Evolutionary conservation across 2,888 invertebrate genomes (phyloP), one percentile per base, ranked within the genome.

Genomic region (Eupelmus urozonus): DNA sequence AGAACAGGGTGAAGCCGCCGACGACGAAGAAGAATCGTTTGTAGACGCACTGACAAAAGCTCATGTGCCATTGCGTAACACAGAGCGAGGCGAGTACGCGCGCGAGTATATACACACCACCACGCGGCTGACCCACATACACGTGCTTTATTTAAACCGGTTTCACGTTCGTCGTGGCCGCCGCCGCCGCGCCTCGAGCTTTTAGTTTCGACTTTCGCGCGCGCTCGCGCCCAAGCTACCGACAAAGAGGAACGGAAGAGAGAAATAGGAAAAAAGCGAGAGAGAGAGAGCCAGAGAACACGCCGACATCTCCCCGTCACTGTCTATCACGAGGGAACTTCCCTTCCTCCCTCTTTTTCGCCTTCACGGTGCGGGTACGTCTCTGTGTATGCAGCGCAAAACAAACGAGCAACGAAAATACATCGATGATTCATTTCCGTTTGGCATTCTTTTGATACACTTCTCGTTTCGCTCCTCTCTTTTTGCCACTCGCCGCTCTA

Each of bases 141-240:
- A 85, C 83, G 85, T 82, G 87, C 89, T 90, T 90, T 90, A 90
- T 90, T 90, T 90, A 90, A 89, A 90, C 89, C 84, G 82, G 87
- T 89, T 88, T 88, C 87, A 40, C 76, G 59, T 86, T 86, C 86
- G 84, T 84, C 85, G 83, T 45, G 45, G 40, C 55, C n/a, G n/a
- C n/a, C n/a, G n/a, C n/a, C 55, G 57, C 34, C 49, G 66, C 18
- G 76, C 79, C 81, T 76, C 79, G 85, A 79, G 85, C 88, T 87
- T 89, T 88, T 86, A 85, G 85, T 85, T 83, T 85, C 84, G 83
- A 83, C 85, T 85, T 84, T 85, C 84, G 83, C 82, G 81, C 78
- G 57, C 23, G 65, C 79, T n/a, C 69, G 65, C 80, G 67, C 16
- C 40, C 29, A 29, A 69, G 40, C 27, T 20, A 11, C 62, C 59